These are phyloP conservation scores for Epicauta chinensis DNA, from an alignment of 1,140 invertebrate species.

Conservation along the genomic window DNA sequence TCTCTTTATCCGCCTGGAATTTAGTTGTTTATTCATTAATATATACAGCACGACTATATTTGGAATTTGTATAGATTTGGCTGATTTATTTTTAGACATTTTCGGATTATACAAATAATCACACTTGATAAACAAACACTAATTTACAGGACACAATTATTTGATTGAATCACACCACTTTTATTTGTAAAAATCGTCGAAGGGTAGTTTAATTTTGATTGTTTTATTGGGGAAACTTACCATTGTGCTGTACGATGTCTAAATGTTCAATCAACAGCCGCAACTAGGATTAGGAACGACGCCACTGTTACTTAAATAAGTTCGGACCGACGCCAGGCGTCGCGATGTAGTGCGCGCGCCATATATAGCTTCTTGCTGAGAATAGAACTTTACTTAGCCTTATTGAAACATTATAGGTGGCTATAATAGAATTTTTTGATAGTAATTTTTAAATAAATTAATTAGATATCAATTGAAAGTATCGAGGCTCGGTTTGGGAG, in stretches of 20 bases:
- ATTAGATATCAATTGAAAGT: no score
- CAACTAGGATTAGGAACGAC: conserved; percentile 28
- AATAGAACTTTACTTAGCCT: conserved; percentile 32
- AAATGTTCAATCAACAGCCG: conserved; percentile 30
- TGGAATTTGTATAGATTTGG: neutral
- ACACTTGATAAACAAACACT: no score
- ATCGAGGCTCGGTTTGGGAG: no score
- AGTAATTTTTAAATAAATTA: no score
- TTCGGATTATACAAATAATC: neutral
- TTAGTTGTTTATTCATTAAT: neutral
- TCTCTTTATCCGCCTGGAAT: conserved; percentile 70
- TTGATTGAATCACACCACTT: no score
- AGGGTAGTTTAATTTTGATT: no score
- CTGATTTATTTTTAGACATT: neutral
- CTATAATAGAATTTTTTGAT: no score
- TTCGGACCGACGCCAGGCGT: conserved; percentile 23
- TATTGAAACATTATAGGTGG: conserved; percentile 30
- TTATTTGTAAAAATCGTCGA: no score
- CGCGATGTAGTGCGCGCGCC: conserved; percentile 28
- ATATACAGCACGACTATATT: neutral
- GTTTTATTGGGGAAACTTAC: conserved; percentile 30
- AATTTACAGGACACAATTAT: neutral
- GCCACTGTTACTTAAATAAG: conserved; percentile 36
- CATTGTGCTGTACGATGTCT: conserved; percentile 33
- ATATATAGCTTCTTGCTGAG: conserved; percentile 37